phyloP scores from a whole-genome alignment of 2,888 invertebrate species.

The Lasioglossum figueresi region DNA sequence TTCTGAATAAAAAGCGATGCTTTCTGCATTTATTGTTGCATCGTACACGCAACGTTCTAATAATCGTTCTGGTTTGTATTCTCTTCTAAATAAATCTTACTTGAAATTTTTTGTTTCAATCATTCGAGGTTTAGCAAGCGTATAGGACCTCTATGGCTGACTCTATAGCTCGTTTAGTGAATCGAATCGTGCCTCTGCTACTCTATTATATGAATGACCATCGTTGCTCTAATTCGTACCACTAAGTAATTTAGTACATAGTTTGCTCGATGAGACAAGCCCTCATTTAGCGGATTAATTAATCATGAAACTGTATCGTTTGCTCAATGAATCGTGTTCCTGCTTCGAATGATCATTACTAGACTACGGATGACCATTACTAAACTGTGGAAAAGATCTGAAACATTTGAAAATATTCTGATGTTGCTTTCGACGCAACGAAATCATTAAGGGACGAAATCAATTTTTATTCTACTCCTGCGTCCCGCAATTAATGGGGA shows the following conservation, averaged over 20 bases:
- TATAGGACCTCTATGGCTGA: background rate
- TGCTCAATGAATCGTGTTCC: background rate
- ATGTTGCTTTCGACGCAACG: too few species aligned
- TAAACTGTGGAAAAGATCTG: too few species aligned
- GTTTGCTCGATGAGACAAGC: conserved; percentile 3
- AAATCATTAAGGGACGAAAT: too few species aligned
- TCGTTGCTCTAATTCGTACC: background rate
- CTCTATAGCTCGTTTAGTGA: background rate
- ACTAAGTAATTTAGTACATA: background rate
- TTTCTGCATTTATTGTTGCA: too few species aligned
- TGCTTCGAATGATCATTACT: background rate
- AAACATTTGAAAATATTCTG: too few species aligned
- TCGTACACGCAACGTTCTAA: too few species aligned
- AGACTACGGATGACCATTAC: too few species aligned
- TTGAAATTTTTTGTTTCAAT: background rate
- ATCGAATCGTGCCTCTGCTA: background rate
- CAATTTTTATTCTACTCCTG: too few species aligned
- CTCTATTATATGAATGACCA: background rate
- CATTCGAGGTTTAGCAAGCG: background rate
- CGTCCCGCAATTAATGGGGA: too few species aligned
- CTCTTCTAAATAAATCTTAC: background rate
- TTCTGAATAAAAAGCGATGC: background rate
- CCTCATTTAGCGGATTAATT: background rate
- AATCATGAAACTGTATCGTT: background rate
- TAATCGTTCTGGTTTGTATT: too few species aligned